Percentiles rank a stretch among this genome's conserved stretches.
Evolutionary conservation across 2,113 vertebrate species (phyloP).

Genomic region (Elephas maximus): DNA sequence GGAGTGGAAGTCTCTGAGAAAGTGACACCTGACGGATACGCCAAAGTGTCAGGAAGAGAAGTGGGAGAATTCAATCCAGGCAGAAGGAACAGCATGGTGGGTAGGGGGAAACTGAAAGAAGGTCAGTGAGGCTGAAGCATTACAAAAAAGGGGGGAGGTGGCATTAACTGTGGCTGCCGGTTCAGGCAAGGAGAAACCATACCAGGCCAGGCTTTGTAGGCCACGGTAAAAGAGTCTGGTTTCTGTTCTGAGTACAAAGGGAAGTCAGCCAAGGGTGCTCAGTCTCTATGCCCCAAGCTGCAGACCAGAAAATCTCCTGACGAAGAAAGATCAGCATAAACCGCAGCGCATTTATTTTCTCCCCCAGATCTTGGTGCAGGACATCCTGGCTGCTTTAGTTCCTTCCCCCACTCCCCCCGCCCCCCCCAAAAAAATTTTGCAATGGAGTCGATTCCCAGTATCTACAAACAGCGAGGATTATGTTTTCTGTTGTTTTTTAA

Average conservation of each 20-base stretch:
- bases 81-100: not conserved
- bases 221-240: not conserved
- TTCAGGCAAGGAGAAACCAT: not conserved
- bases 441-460: not conserved
- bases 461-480: not conserved
- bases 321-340: not conserved
- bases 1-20: not conserved
- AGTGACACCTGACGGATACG: not conserved
- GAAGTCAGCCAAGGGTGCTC: not conserved
- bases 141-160: not conserved
- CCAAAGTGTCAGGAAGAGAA: not conserved
- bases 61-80: not conserved
- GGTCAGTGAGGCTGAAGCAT: not conserved
- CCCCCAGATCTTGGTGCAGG: not conserved
- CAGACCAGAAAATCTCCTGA: not conserved
- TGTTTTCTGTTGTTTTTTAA: slow-evolving; percentile 2
- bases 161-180: not conserved
- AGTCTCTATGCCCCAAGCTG: not conserved
- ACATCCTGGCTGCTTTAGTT: not conserved
- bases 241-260: not conserved
- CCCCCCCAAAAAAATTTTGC: no score
- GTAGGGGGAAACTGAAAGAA: not conserved
- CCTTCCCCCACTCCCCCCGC: not conserved
- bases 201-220: not conserved
- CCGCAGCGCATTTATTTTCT: not conserved